These are phyloP conservation scores for Cephalopholis sonnerati DNA, from an alignment of 2,113 vertebrate genomes.

Conservation along the genomic window DNA sequence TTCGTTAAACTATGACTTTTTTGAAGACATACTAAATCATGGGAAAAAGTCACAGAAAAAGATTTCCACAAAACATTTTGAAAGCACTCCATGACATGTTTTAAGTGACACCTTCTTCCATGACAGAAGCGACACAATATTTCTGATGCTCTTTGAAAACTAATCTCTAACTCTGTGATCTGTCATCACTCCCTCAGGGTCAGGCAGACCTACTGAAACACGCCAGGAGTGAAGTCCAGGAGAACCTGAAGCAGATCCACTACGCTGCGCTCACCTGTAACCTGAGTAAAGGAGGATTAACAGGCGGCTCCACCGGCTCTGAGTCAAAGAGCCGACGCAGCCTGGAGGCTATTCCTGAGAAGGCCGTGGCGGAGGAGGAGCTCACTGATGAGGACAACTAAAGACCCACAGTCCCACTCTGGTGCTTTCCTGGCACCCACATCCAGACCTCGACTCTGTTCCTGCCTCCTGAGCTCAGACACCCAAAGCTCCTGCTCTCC, in stretches of 20 bases:
- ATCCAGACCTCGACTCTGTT: constrained; percentile 8
- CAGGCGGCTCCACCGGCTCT: constrained; percentile 58
- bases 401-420: constrained; percentile 2
- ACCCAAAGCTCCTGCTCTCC: constrained; percentile 27
- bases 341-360: constrained; percentile 93
- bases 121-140: too few species aligned
- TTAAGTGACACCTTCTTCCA: too few species aligned
- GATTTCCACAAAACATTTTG: too few species aligned
- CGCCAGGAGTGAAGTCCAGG: constrained; percentile 93
- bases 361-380: constrained; percentile 84
- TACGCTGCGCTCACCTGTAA: constrained; percentile 92
- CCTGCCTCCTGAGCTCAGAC: constrained; percentile 47
- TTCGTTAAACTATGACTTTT: too few species aligned
- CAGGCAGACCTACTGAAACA: constrained; percentile 97
- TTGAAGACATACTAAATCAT: too few species aligned
- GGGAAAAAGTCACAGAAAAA: too few species aligned
- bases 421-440: neutral
- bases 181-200: constrained; percentile 84
- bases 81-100: too few species aligned
- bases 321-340: constrained; percentile 86
- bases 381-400: constrained; percentile 86
- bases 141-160: too few species aligned
- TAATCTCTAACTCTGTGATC: neutral
- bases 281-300: constrained; percentile 87
- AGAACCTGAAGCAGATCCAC: constrained; percentile 98